phyloP scores from a whole-genome alignment of 2,888 invertebrate species.

The Lycocerus yunnanus region DNA sequence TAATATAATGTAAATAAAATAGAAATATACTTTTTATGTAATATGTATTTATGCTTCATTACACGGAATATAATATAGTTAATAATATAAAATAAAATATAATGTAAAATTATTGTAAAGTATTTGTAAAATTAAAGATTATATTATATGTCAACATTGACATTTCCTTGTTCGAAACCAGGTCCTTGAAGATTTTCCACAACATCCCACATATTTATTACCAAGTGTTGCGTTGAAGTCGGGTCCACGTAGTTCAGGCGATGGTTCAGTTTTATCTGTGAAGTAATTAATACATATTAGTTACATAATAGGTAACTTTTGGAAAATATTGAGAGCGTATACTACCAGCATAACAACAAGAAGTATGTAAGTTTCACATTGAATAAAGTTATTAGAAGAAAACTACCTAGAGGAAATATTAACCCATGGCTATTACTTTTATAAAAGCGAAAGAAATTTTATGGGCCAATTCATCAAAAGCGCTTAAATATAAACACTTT shows the following conservation, averaged over 20 bases:
- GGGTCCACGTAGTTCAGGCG: background rate
- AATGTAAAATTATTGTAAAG: background rate
- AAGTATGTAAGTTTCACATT: background rate
- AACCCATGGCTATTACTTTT: too few relatives aligned
- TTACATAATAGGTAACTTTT: background rate
- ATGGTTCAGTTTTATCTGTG: background rate
- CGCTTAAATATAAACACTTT: background rate
- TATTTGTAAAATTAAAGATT: background rate
- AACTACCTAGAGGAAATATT: too few relatives aligned
- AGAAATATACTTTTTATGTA: too few relatives aligned
- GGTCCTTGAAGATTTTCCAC: conserved; percentile 16
- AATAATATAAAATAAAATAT: background rate
- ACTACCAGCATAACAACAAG: background rate
- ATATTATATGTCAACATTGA: conserved; percentile 3
- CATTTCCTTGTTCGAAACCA: background rate
- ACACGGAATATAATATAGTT: background rate
- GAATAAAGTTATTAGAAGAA: too few relatives aligned
- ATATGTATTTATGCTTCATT: too few relatives aligned
- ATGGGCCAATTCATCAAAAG: background rate
- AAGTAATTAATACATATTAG: background rate
- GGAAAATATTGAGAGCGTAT: background rate
- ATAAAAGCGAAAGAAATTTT: background rate
- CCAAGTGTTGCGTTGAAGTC: conserved; percentile 24
- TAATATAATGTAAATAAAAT: too few relatives aligned
- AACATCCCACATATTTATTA: conserved; percentile 20